Percentiles rank a stretch among this genome's conserved stretches.
phyloP scores from a whole-genome alignment of 2,797 vertebrate species.

The Eleutherodactylus coqui region DNA sequence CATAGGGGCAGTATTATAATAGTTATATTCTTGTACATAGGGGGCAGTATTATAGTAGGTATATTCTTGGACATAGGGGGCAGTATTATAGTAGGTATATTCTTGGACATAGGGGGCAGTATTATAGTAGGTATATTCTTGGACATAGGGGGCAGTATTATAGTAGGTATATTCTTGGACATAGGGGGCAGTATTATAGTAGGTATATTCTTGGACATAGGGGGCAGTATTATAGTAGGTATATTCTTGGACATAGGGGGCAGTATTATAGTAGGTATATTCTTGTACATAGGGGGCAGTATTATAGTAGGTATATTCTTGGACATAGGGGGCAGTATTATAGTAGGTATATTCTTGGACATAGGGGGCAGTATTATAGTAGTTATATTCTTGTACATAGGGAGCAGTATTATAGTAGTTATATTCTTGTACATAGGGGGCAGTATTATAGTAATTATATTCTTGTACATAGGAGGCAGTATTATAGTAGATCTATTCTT shows the following conservation, averaged over 20 bases:
- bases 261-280: conserved; percentile 9
- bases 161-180: no score
- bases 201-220: not conserved
- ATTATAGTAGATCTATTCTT: no score
- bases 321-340: not conserved
- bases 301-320: conserved; percentile 5
- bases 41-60: not conserved
- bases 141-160: not conserved
- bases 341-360: not conserved
- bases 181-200: not conserved
- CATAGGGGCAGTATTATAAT: no score
- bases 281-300: not conserved
- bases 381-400: no score
- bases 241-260: not conserved
- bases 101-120: not conserved
- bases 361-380: not conserved
- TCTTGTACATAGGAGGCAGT: no score
- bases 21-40: not conserved
- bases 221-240: not conserved
- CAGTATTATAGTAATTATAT: no score
- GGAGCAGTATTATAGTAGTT: no score
- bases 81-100: not conserved
- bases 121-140: not conserved
- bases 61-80: not conserved
- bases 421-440: no score